Evolutionary conservation across 2,797 vertebrate species (phyloP).

Genomic region (Notamacropus eugenii): DNA sequence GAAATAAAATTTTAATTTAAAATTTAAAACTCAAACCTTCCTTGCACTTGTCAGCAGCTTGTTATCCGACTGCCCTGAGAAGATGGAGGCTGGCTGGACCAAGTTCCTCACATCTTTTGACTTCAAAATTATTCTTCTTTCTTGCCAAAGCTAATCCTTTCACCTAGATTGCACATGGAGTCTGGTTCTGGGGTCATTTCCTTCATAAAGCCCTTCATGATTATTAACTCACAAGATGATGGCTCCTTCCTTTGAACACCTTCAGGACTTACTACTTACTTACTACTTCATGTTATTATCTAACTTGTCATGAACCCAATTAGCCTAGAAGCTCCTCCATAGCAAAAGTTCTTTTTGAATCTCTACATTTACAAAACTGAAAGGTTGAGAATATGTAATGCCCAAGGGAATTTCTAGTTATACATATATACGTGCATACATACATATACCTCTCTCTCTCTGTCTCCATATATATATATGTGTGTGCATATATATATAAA

Average conservation of each 20-base stretch:
- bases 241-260: background rate
- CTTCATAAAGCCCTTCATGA: background rate
- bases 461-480: too few relatives aligned
- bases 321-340: background rate
- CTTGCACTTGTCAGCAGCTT: conserved; percentile 57
- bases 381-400: background rate
- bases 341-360: background rate
- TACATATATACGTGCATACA: too few relatives aligned
- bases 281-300: background rate
- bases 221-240: background rate
- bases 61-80: conserved; percentile 31
- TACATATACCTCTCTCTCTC: too few relatives aligned
- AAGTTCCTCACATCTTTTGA: background rate
- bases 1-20: conserved; percentile 62
- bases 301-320: background rate
- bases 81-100: conserved; percentile 22
- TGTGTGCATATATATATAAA: accelerated
- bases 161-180: background rate
- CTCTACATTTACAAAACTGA: background rate
- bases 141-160: background rate
- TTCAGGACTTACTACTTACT: background rate
- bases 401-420: background rate
- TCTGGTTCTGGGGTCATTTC: background rate
- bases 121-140: background rate
- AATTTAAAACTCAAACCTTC: conserved; percentile 38